A percentile compares a stretch with the other conserved stretches of the same genome.
These are phyloP conservation scores for Sitobion miscanthi DNA, from an alignment of 1,140 invertebrate species.

Conservation along the genomic window DNA sequence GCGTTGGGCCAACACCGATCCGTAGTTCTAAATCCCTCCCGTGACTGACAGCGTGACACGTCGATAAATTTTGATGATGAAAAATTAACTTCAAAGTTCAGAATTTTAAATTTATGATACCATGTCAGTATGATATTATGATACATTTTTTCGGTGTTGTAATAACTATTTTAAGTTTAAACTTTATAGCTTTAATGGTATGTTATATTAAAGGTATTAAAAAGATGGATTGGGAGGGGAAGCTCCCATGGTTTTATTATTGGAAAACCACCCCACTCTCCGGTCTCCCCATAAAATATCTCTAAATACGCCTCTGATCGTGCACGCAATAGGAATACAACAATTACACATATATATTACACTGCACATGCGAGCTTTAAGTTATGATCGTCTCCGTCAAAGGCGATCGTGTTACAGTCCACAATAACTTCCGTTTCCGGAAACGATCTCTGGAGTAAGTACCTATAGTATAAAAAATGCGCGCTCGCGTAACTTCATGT, in stretches of 20 bases:
- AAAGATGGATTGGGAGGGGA: too few species aligned
- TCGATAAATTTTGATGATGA: not conserved
- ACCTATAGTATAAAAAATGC: not conserved
- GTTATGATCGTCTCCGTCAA: not conserved
- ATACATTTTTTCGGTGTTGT: not conserved
- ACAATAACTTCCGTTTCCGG: not conserved
- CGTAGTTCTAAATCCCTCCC: not conserved
- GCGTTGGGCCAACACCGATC: not conserved
- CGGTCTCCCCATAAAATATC: not conserved
- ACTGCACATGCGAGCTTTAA: not conserved
- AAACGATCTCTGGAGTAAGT: not conserved
- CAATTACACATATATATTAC: too few species aligned
- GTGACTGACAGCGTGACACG: not conserved
- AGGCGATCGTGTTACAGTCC: not conserved
- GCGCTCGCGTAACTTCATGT: not conserved
- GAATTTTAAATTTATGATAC: not conserved
- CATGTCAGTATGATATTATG: not conserved
- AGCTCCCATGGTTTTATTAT: too few species aligned
- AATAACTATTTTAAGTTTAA: not conserved
- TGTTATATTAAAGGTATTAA: too few species aligned
- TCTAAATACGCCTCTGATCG: not conserved
- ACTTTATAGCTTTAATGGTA: too few species aligned
- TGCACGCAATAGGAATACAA: not conserved
- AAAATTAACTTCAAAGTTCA: not conserved
- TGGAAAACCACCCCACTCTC: too few species aligned